Evolutionary conservation across 2,113 vertebrate genomes (phyloP).

Genomic region (Lepus europaeus): DNA sequence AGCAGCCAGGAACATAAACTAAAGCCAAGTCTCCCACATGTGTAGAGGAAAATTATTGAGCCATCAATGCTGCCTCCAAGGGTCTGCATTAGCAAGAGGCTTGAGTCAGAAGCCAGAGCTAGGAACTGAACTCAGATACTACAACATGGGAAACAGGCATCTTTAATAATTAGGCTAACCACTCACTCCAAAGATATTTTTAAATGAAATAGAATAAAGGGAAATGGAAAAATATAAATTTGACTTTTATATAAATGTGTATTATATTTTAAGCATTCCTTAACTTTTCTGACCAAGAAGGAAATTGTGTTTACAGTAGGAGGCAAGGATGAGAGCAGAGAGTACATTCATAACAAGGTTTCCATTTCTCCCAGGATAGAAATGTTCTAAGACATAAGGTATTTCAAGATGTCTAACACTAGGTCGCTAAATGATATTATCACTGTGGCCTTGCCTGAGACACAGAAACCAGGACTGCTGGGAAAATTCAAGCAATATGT

Average conservation of each 20-base stretch:
- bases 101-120: no score
- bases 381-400: neutral
- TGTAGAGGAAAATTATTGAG: no score
- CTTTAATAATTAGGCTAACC: no score
- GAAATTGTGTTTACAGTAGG: neutral
- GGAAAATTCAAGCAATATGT: neutral
- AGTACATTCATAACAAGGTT: neutral
- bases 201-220: neutral
- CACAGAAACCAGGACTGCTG: neutral
- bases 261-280: conserved; percentile 1
- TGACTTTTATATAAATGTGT: neutral
- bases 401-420: neutral
- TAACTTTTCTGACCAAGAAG: neutral
- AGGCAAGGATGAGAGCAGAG: neutral
- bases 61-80: no score
- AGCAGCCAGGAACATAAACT: no score
- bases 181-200: neutral
- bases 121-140: no score
- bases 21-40: no score
- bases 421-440: neutral
- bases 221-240: neutral
- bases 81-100: no score
- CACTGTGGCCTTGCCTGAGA: neutral
- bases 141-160: no score
- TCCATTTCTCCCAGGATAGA: neutral